Percentiles rank a stretch among this genome's conserved stretches.
Evolutionary conservation across 2,888 invertebrate genomes (phyloP).

Genomic region (Gerris lacustris): DNA sequence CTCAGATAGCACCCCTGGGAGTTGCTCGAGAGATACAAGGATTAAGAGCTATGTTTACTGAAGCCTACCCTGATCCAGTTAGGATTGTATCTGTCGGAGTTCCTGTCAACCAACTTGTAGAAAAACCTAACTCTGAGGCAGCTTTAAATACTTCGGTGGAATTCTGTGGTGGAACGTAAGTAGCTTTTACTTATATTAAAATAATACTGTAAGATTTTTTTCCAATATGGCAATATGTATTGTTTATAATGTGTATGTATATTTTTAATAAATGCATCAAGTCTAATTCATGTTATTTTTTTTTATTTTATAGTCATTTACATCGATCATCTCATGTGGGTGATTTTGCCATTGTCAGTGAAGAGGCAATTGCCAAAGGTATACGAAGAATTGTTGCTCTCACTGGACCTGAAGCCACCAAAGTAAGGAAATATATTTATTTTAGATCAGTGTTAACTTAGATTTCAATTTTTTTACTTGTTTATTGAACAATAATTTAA

Average conservation of each 20-base stretch:
- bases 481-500: background rate
- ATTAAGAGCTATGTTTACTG: slow-evolving; percentile 94
- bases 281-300: background rate
- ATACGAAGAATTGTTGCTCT: slow-evolving; percentile 92
- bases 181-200: slow-evolving; percentile 23
- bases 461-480: slow-evolving; percentile 5
- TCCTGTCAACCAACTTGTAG: slow-evolving; percentile 75
- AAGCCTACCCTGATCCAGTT: slow-evolving; percentile 89
- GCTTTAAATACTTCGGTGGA: slow-evolving; percentile 86
- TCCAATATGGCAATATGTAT: background rate
- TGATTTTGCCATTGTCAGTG: slow-evolving; percentile 87
- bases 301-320: slow-evolving; percentile 51
- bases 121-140: slow-evolving; percentile 65
- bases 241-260: no score
- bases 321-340: slow-evolving; percentile 85
- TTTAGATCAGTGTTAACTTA: slow-evolving; percentile 6
- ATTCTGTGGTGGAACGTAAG: slow-evolving; percentile 95
- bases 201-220: background rate
- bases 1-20: slow-evolving; percentile 69
- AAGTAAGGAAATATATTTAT: slow-evolving; percentile 29
- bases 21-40: slow-evolving; percentile 85
- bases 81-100: slow-evolving; percentile 87
- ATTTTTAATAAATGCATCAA: no score
- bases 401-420: slow-evolving; percentile 85
- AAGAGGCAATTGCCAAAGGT: slow-evolving; percentile 98